Evolutionary conservation across 1,140 invertebrate species (phyloP), one percentile per base, ranked within the genome.

Genomic region (Eumaeus atala): DNA sequence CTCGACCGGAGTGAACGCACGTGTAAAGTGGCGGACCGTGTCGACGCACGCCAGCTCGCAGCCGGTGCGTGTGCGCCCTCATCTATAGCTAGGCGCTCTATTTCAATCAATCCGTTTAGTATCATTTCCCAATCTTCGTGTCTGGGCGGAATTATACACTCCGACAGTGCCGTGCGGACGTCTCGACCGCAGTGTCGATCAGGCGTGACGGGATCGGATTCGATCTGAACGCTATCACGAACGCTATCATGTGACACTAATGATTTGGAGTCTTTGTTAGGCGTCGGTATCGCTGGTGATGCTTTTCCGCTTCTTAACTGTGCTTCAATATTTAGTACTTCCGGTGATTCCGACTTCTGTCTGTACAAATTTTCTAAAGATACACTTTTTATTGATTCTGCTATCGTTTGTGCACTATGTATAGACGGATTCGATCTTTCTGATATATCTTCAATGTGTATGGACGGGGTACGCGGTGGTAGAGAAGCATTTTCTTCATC

Each of bases 1-100:
- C 97, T 95, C 0, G 97, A 98, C 6, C 97, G 89, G 17, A 98
- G 87, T 84, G 96, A 98, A 48, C 91, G 92, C 14, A 97, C 92
- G 62, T 98, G 95, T 49, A 90, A 90, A 0, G 94, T 90, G 1
- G 97, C 73, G 33, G 91, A 87, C 28, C 95, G 87, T 34, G 92
- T 92, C 17, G 95, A 89, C 48, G 89, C 84, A 5, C 75, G 85
- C 89, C 85, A 90, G 52, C 89, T 90, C 84, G 90, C 69, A 21
- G 89, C 90, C 81, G 90, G 83, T 44, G 90, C 64, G 77, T 90
- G 89, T 84, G 95, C 92, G 0, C 92, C 89, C 68, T 95, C 91
- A 67, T 94, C 91, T 54, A 90, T 89, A 1, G 92, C 90, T 16
- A 98, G 80, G 21, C 94, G 88, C 21, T 94, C 91, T 28, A 96